Evolutionary conservation across 2,888 invertebrate species (phyloP).

Genomic region (Timema podura): DNA sequence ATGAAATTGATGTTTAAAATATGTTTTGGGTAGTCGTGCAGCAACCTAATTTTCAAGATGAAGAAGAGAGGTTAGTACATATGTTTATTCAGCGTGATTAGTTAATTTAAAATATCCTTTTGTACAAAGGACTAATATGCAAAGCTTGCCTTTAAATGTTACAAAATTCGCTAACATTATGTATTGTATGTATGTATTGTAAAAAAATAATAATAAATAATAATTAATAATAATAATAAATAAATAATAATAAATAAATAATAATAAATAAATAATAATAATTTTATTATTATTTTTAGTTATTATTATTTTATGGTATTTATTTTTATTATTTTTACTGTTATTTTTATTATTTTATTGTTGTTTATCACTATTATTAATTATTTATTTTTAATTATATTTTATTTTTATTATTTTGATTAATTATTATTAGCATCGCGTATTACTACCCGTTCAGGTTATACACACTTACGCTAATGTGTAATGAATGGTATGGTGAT

Average conservation of each 20-base stretch:
- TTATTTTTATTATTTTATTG: slow-evolving; percentile 24
- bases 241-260: slow-evolving; percentile 16
- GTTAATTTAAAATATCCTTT: too few relatives aligned
- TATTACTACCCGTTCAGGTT: too few relatives aligned
- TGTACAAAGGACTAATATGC: too few relatives aligned
- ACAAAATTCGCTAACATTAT: background rate
- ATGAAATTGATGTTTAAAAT: too few relatives aligned
- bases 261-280: background rate
- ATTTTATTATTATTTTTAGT: background rate
- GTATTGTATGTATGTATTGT: background rate
- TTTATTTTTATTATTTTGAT: background rate
- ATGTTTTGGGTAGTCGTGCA: too few relatives aligned
- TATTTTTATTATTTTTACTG: slow-evolving; percentile 2
- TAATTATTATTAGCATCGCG: too few relatives aligned
- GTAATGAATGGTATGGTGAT: too few relatives aligned
- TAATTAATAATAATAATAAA: background rate
- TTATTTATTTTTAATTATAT: slow-evolving; percentile 29
- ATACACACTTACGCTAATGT: too few relatives aligned
- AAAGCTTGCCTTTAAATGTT: background rate
- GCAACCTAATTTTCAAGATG: too few relatives aligned
- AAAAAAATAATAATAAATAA: background rate
- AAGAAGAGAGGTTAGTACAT: too few relatives aligned
- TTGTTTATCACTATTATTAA: slow-evolving; percentile 31
- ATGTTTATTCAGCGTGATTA: too few relatives aligned
- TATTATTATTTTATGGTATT: background rate